Base-by-base conservation (phyloP, 2,797 vertebrate species). In the Galago senegalensis region DNA sequence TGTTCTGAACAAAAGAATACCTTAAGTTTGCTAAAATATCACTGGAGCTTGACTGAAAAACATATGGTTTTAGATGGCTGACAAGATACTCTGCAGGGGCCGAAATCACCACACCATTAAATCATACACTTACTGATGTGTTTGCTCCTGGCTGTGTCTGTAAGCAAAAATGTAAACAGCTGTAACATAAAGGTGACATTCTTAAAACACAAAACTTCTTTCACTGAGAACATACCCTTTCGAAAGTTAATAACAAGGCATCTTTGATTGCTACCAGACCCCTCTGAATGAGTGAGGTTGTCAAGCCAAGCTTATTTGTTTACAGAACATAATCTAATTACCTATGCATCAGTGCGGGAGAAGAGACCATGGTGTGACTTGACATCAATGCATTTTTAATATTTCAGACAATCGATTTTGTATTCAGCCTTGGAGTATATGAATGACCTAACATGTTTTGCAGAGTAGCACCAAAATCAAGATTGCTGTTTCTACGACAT, bases 81-180 rank as follows among this genome's bases (percentile, higher is more conserved):
- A 98, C 97, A 92, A 97, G 97, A 96, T 81, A 97, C 60, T 98
- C 96, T 96, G 89, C 96, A 98, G 98, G 96, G 89, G 40, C 93
- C 94, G 94, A 90, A 96, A 93, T 96, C 96, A 97, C 79, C 87
- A 87, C 70, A 89, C 97, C 73, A 81, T 98, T 97, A 98, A 98
- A 97, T 98, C 96, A 97, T 95, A 89, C 29, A 72, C 80, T 96
- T 94, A 86, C 6, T 40, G 75, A 63, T 90, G 79, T 67, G 67
- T 88, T 91, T 90, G 90, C 69, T 3, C 53, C 90, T 69, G 0
- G 2, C 69, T 97, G 92, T 92, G 97, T 98, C 95, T 93, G 95
- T 98, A 98, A 98, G 98, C 97, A 98, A 98, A 98, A 98, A 98
- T 97, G 96, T 93, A 98, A 98, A 98, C 94, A 96, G 97, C 56